phyloP scores from a whole-genome alignment of 2,797 vertebrate genomes.

The Lepilemur ruficaudatus region DNA sequence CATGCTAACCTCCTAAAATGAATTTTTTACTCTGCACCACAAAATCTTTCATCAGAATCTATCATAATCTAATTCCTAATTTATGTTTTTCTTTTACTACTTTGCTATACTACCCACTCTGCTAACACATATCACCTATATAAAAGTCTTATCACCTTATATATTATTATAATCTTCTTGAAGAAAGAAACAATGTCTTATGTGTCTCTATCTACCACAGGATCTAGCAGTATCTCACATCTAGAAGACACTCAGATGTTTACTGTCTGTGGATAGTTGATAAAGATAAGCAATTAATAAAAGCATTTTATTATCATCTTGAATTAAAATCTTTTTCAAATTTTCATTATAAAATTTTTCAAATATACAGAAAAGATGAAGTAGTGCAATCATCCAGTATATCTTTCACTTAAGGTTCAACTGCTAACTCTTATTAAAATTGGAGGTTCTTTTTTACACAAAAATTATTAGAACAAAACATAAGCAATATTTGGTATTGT shows the following conservation, averaged over 20 bases:
- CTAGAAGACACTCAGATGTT: not conserved
- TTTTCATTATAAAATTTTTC: conserved; percentile 36
- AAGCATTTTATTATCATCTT: not conserved
- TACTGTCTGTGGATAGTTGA: not conserved
- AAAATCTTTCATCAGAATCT: not conserved
- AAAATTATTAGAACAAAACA: conserved; percentile 23
- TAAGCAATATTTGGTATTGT: not conserved
- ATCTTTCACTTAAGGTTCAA: not conserved
- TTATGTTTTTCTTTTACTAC: conserved; percentile 20
- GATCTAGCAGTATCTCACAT: not conserved
- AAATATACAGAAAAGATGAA: not conserved
- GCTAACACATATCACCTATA: not conserved
- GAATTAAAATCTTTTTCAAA: conserved; percentile 11
- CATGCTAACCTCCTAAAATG: not conserved
- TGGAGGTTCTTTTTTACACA: not conserved
- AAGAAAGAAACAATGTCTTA: not conserved
- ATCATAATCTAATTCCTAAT: conserved; percentile 8
- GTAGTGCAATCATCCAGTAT: not conserved
- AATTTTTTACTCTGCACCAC: not conserved
- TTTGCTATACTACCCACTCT: not conserved
- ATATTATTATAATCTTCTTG: not conserved
- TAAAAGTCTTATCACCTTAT: not conserved
- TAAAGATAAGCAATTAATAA: conserved; percentile 2
- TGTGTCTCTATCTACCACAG: not conserved
- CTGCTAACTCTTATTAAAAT: conserved; percentile 29